Evolutionary conservation across 2,888 invertebrate genomes (phyloP), one percentile per base, ranked within the genome.

Genomic region (Therioaphis trifolii): DNA sequence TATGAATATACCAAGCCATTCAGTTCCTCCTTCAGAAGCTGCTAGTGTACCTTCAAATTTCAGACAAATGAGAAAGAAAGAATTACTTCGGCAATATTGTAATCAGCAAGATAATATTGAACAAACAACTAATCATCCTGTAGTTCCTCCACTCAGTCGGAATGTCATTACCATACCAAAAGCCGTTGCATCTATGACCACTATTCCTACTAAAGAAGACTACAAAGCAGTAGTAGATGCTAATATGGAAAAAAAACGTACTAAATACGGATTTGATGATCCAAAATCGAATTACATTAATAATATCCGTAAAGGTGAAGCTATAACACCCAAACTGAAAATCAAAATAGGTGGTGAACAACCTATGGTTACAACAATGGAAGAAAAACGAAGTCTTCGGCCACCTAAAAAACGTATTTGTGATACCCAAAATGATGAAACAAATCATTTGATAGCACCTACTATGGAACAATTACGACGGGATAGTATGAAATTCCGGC

Each of bases 21-120:
- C 84, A 24, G 84, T 77, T 58, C 87, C 89, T 43, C 85, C 84
- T 61, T 80, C 46, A 80, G 84, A 85, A 61, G 85, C 82, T 75
- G 85, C 85, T 4, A 89, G 91, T 1, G 94, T 94, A 14, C 93
- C 94, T 0, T 93, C 94, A 0, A 95, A 93, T 88, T 90, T 95
- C 69, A 90, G 96, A 35, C 91, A 96, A 27, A 96, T 96, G 96
- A 91, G 96, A 4, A 96, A 96, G 89, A 96, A 96, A 87, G 96
- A 96, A 88, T 88, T 96, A 77, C 89, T 96, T 46, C 91, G 95
- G 27, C 94, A 96, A 87, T 94, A 94, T 87, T 95, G 95, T 90
- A 94, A 94, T 18, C 94, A 94, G 87, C 94, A 94, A 87, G 95
- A 95, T 87, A 84, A 86, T 46, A 85, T 85, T 9, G 85, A 85